Percentiles rank a stretch among this genome's conserved stretches.
Conservation (phyloP, 2,113 vertebrate species). For the Manacus vitellinus region DNA sequence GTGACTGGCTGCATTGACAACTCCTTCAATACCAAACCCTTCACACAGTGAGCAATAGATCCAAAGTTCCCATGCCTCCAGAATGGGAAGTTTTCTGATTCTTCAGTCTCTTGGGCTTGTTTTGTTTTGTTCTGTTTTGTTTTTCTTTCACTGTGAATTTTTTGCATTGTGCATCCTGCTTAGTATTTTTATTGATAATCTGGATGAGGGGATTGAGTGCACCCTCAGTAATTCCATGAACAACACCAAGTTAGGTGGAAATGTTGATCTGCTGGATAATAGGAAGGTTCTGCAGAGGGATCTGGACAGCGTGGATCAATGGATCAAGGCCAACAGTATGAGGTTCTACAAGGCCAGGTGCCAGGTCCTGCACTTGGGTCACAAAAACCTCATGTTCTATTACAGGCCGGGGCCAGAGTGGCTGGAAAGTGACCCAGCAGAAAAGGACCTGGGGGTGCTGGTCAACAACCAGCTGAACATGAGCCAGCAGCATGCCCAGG, state of each 20-base stretch:
- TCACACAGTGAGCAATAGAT: accelerated
- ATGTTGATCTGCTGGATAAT: not conserved
- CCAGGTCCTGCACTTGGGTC: not conserved
- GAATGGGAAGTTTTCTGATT: not conserved
- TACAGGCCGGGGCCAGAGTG: not conserved
- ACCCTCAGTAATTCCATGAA: not conserved
- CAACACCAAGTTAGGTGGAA: not conserved
- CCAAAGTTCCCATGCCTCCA: not conserved
- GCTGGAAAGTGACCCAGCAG: not conserved
- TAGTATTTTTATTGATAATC: not conserved
- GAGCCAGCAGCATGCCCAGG: not conserved
- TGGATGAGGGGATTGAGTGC: not conserved
- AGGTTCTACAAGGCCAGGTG: not conserved
- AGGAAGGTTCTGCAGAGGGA: not conserved
- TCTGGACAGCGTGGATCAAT: not conserved
- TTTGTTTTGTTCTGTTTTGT: not conserved
- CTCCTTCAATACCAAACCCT: not conserved
- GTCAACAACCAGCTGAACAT: not conserved
- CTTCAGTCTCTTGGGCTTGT: not conserved
- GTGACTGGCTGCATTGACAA: not conserved
- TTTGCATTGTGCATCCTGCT: not conserved
- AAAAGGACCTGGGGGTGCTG: not conserved
- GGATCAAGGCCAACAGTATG: not conserved
- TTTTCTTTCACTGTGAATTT: not conserved
- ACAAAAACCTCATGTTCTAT: not conserved